Conservation (phyloP, 2,113 vertebrate genomes). For the Muntiacus muntjak region DNA sequence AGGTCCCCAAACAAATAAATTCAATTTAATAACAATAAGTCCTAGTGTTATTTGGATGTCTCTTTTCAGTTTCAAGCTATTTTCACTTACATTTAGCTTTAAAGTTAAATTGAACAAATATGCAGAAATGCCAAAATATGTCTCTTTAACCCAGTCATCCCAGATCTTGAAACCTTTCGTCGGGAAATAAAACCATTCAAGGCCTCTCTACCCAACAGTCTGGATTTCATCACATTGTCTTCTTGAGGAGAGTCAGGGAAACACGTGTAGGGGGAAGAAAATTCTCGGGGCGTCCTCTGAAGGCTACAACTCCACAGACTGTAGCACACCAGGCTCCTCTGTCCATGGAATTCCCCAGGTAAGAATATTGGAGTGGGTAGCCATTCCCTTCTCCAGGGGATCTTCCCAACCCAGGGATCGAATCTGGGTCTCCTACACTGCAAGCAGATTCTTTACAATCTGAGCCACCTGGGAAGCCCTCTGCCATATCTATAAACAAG, state of each 20-base stretch:
- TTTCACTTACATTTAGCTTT: neutral
- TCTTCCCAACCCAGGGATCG: neutral
- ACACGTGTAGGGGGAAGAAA: too few species aligned
- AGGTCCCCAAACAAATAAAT: neutral
- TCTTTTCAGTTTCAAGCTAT: neutral
- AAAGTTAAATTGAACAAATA: slow-evolving; percentile 5
- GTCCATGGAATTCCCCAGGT: neutral
- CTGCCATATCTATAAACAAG: neutral
- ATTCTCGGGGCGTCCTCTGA: neutral
- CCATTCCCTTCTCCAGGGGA: neutral
- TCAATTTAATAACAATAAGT: neutral
- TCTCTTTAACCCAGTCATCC: neutral
- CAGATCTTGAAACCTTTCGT: neutral
- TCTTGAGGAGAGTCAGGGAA: neutral
- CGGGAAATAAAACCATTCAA: slow-evolving; percentile 15
- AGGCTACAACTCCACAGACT: neutral
- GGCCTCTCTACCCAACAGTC: neutral
- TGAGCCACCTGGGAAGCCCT: neutral
- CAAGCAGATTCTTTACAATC: neutral
- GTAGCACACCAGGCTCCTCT: neutral
- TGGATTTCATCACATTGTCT: neutral
- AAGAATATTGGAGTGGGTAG: neutral
- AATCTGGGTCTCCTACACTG: neutral
- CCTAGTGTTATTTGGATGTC: neutral
- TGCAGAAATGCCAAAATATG: neutral